These are phyloP conservation scores for Zootoca vivipara DNA, from an alignment of 2,113 vertebrate genomes.

Conservation along the genomic window DNA sequence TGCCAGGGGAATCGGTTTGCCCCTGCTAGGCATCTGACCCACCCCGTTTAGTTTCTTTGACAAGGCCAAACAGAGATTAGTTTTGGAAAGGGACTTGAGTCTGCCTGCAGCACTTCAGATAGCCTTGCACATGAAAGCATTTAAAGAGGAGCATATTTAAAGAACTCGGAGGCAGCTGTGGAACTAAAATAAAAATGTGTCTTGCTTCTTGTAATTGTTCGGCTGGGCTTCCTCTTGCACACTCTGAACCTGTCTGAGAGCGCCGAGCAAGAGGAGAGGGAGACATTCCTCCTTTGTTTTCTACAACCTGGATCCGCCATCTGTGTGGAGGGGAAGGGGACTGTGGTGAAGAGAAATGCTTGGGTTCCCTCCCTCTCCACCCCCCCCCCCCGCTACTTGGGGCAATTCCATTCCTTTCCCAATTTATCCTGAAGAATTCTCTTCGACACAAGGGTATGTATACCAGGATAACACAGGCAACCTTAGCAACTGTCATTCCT, in stretches of 20 bases:
- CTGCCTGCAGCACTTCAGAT: constrained; percentile 51
- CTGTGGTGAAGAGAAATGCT: constrained; percentile 43
- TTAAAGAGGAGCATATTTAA: constrained; percentile 67
- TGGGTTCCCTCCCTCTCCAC: constrained; percentile 4
- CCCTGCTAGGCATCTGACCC: constrained; percentile 53
- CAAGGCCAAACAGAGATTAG: constrained; percentile 59
- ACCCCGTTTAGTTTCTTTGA: constrained; percentile 52
- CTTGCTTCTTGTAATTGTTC: constrained; percentile 66
- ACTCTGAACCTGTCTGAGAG: constrained; percentile 37
- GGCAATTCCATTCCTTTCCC: constrained; percentile 45
- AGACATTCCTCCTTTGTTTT: constrained; percentile 60
- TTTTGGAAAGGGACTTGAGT: constrained; percentile 61
- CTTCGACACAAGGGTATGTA: constrained; percentile 13
- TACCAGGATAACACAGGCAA: neutral
- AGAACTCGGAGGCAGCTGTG: constrained; percentile 66
- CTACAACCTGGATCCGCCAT: constrained; percentile 42
- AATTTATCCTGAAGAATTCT: constrained; percentile 28
- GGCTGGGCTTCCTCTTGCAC: constrained; percentile 64
- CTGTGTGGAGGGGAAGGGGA: constrained; percentile 50
- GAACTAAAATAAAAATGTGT: constrained; percentile 70
- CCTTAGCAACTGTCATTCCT: constrained; percentile 1
- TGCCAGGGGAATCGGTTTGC: constrained; percentile 39
- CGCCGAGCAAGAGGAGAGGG: constrained; percentile 42
- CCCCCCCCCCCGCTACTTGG: neutral
- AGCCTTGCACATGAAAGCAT: constrained; percentile 63